A percentile compares a stretch with the other conserved stretches of the same genome.
Conservation (phyloP, 2,888 invertebrate species). For the Pterobdella sp. region DNA sequence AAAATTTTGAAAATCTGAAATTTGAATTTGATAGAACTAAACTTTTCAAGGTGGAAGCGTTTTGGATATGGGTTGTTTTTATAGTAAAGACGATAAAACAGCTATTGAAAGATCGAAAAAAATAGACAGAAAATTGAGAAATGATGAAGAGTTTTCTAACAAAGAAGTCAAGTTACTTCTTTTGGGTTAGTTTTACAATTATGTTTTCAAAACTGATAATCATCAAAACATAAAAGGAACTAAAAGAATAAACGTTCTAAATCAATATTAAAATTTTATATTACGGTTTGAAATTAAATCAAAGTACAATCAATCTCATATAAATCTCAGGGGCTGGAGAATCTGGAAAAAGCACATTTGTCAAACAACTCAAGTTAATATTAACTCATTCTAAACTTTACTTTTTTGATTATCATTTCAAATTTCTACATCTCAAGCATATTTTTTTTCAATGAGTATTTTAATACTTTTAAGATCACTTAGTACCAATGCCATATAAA, state of each 20-base stretch:
- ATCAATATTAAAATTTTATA: too few relatives aligned
- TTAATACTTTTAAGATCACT: too few relatives aligned
- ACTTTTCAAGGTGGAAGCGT: background rate
- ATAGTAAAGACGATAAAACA: constrained; percentile 30
- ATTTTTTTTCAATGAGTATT: too few relatives aligned
- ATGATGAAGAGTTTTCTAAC: constrained; percentile 14
- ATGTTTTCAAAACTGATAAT: too few relatives aligned
- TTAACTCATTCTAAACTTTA: background rate
- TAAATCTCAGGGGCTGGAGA: constrained; percentile 82
- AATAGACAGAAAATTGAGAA: constrained; percentile 26
- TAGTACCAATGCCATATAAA: too few relatives aligned
- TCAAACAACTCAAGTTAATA: constrained; percentile 99
- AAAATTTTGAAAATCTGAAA: too few relatives aligned
- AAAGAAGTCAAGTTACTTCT: constrained; percentile 32
- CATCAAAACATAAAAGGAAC: too few relatives aligned
- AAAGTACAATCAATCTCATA: background rate
- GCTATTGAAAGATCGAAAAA: constrained; percentile 29
- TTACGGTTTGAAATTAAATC: background rate
- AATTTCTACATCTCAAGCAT: too few relatives aligned
- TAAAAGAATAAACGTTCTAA: too few relatives aligned
- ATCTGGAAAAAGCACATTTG: constrained; percentile 98
- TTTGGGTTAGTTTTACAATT: constrained; percentile 12
- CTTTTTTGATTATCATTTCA: background rate
- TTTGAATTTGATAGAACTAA: background rate
- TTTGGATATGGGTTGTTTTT: constrained; percentile 27